Evolutionary conservation across 2,888 invertebrate genomes (phyloP).

Genomic region (Octodonta nipae): DNA sequence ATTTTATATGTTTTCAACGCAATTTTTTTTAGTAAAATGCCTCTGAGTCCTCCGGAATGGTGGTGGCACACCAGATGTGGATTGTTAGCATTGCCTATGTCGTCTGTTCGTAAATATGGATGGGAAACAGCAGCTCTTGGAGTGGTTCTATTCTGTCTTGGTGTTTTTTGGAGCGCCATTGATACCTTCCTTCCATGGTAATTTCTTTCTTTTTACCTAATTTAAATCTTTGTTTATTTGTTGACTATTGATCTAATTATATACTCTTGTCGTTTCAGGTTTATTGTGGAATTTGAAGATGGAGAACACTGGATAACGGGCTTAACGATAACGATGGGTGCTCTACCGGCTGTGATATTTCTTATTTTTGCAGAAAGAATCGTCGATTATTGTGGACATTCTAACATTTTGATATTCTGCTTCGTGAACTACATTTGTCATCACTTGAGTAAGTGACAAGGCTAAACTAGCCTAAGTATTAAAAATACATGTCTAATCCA

Average conservation of each 20-base stretch:
- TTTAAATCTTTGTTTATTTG: no score
- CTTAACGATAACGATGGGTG: constrained; percentile 52
- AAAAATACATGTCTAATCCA: no score
- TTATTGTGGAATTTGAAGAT: constrained; percentile 41
- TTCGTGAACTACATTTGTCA: constrained; percentile 68
- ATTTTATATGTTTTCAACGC: background rate
- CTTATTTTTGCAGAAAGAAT: constrained; percentile 68
- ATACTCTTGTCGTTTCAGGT: constrained; percentile 48
- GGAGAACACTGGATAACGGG: constrained; percentile 48
- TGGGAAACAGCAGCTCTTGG: constrained; percentile 60
- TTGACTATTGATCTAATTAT: no score
- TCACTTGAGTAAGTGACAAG: constrained; percentile 47
- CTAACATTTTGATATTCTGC: constrained; percentile 70
- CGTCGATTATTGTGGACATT: constrained; percentile 71
- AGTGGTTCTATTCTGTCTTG: constrained; percentile 55
- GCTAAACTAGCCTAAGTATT: no score
- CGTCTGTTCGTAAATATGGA: constrained; percentile 58
- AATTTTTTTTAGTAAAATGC: constrained; percentile 46
- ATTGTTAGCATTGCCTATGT: constrained; percentile 66
- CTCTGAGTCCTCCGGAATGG: constrained; percentile 71
- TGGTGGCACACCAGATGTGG: constrained; percentile 77
- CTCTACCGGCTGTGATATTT: constrained; percentile 55
- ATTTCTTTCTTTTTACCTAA: no score
- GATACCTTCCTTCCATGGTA: constrained; percentile 65
- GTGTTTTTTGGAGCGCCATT: constrained; percentile 67